Percentiles rank a stretch among this genome's conserved stretches.
phyloP scores from a whole-genome alignment of 2,797 vertebrate genomes.

The Psittacula derbiana region DNA sequence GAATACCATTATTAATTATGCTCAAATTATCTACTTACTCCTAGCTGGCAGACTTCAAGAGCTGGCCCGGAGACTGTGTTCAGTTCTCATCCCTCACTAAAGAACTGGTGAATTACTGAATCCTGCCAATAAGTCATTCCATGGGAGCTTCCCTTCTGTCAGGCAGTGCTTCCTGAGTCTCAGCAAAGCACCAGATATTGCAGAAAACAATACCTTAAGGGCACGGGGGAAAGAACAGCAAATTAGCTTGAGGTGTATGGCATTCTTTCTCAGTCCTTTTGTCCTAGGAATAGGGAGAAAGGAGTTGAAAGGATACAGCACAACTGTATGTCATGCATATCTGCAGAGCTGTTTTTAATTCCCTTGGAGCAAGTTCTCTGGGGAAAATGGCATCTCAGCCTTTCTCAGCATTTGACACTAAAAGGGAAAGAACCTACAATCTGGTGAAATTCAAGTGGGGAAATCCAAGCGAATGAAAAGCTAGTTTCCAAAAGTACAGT shows the following conservation, averaged over 20 bases:
- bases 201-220: neutral
- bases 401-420: neutral
- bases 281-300: neutral
- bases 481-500: neutral
- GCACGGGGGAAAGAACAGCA: neutral
- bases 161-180: neutral
- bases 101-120: neutral
- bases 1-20: neutral
- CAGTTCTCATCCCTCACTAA: neutral
- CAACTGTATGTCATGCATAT: neutral
- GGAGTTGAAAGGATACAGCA: neutral
- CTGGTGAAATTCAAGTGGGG: neutral
- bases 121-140: neutral
- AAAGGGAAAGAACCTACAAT: neutral
- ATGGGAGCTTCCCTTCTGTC: neutral
- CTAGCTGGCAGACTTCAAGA: neutral
- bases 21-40: neutral
- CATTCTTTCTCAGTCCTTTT: neutral
- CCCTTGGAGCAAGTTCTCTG: neutral
- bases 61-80: neutral
- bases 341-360: neutral
- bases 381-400: neutral
- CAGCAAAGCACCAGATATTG: neutral
- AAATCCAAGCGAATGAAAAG: conserved; percentile 1
- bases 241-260: neutral